Conservation (phyloP, 64 coral and sea anemone species). For the Acropora yongei region DNA sequence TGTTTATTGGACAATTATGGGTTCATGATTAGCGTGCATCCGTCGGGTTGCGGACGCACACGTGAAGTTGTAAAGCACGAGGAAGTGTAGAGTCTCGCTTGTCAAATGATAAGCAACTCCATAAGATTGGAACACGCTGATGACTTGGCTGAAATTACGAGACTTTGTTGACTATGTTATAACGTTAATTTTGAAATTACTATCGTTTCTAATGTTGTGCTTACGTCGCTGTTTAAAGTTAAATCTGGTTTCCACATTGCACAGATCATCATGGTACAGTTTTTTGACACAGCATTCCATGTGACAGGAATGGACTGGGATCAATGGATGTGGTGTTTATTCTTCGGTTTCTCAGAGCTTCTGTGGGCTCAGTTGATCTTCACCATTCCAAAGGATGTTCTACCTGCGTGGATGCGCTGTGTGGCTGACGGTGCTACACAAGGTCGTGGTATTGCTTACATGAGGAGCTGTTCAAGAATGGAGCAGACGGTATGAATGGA, state of each 20-base stretch:
- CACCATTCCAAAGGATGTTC: slow-evolving; percentile 72
- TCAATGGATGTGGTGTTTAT: slow-evolving; percentile 87
- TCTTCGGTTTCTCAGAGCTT: slow-evolving; percentile 88
- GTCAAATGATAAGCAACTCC: too few species aligned
- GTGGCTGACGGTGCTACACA: slow-evolving; percentile 43
- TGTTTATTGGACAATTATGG: neutral
- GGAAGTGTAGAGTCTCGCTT: too few species aligned
- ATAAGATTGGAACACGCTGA: too few species aligned
- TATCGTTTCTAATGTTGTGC: too few species aligned
- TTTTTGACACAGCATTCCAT: slow-evolving; percentile 83
- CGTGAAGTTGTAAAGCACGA: too few species aligned
- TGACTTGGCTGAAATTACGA: too few species aligned
- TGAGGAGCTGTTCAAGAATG: slow-evolving; percentile 66
- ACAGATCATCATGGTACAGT: slow-evolving; percentile 76
- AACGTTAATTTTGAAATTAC: too few species aligned
- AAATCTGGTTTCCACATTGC: neutral
- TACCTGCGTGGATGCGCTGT: slow-evolving; percentile 73
- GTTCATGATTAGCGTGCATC: too few species aligned
- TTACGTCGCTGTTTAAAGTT: neutral
- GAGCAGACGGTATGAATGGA: slow-evolving; percentile 63
- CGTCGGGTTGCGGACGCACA: too few species aligned
- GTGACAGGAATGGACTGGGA: slow-evolving; percentile 66
- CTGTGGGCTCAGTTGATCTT: slow-evolving; percentile 92
- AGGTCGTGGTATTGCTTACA: slow-evolving; percentile 69
- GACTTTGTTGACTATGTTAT: too few species aligned